Evolutionary conservation across 1,140 invertebrate species (phyloP), one percentile per base, ranked within the genome.

Genomic region (Polypedilum vanderplanki): DNA sequence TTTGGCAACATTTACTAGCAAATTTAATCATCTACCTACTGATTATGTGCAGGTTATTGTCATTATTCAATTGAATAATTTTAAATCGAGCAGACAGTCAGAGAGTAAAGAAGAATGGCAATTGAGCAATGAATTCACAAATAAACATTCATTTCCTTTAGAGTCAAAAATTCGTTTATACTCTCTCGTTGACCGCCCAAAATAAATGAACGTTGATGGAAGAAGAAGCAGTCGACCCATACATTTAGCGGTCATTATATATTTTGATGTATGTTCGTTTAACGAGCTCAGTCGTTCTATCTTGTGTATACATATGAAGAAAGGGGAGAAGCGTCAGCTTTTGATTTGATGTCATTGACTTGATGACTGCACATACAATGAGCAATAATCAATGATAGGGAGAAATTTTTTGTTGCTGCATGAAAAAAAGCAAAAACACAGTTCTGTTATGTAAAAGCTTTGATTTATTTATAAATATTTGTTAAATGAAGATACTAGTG

Each of bases 1-100:
- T 33, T 33, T 33, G 5, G 24, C 24, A 3, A 3, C 24, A 33
- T 1, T 33, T 33, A 33, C 24, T 33, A 1, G 5, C 24, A 5
- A 33, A 33, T 33, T 5, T 33, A 33, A 33, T 33, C 24, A 33
- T 33, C 24, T 33, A 5, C 2, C 24, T 33, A 5, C 1, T 33
- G 24, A 5, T 33, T 5, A 3, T 33, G 24, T 33, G 24, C 24
- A 57, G 4, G 15, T 57, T 57, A 15, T n/a, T 57, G 46, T 57
- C 46, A 57, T 33, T 33, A 33, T n/a, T n/a, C 12, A 57, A 57
- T 57, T 57, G 46, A 57, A 57, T 57, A 57, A 57, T n/a, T 57
- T 57, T 4, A 15, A 57, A 12, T 46, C 8, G 2, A 57, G 46
- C 9, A 57, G 15, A 15, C 24, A 33, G 24, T 5, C 5, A 33